phyloP scores from a whole-genome alignment of 2,797 vertebrate genomes.

The Mallotus villosus region DNA sequence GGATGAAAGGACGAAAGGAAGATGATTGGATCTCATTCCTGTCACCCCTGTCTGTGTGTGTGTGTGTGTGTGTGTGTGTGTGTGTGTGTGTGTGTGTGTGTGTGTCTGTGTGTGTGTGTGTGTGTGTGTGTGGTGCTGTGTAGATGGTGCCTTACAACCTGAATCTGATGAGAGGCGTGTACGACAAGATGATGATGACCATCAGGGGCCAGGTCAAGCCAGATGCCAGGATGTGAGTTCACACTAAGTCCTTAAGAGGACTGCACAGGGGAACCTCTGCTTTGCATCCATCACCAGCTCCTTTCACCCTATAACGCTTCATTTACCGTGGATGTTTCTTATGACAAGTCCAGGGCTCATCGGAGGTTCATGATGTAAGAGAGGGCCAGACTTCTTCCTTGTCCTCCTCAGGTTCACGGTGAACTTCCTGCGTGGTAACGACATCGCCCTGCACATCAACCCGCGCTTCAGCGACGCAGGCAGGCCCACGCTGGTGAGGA shows the following conservation, averaged over 20 bases:
- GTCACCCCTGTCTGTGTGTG: conserved; percentile 5
- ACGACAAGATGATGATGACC: conserved; percentile 81
- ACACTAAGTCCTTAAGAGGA: not conserved
- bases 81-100: no score
- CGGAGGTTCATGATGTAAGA: no score
- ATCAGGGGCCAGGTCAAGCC: conserved; percentile 76
- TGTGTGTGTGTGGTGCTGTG: conserved; percentile 8
- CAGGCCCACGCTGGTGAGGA: conserved; percentile 75
- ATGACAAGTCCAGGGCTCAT: not conserved
- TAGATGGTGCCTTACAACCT: conserved; percentile 79
- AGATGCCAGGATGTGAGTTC: conserved; percentile 75
- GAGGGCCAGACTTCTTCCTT: not conserved
- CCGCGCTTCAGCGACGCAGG: conserved; percentile 75
- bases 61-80: no score
- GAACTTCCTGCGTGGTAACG: conserved; percentile 77
- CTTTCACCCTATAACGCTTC: not conserved
- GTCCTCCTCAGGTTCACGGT: conserved; percentile 73
- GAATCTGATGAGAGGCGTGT: conserved; percentile 75
- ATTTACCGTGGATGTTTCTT: not conserved
- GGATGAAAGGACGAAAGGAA: not conserved
- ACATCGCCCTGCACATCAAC: conserved; percentile 81
- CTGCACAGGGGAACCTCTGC: no score
- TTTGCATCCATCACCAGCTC: not conserved
- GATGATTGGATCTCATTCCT: no score
- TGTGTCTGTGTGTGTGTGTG: no score